Evolutionary conservation across 2,888 invertebrate species (phyloP).

Genomic region (Eumerus sabulonum): DNA sequence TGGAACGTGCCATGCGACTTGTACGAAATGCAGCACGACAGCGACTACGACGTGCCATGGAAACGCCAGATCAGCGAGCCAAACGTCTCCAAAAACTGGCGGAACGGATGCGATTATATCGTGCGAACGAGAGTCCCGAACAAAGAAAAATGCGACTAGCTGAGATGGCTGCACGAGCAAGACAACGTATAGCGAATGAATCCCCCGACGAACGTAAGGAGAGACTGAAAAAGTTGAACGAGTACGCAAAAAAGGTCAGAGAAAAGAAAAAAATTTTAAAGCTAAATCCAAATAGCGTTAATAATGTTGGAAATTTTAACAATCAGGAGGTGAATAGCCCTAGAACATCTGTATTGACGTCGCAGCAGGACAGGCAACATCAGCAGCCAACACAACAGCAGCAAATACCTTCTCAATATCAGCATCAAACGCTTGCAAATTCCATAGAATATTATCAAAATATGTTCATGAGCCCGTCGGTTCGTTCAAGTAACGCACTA

Average conservation of each 20-base stretch:
- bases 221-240: conserved; percentile 78
- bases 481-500: conserved; percentile 71
- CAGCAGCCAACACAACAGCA: conserved; percentile 70
- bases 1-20: conserved; percentile 78
- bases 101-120: conserved; percentile 78
- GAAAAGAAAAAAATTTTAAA: conserved; percentile 78
- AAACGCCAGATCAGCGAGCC: conserved; percentile 77
- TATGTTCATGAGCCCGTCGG: conserved; percentile 77
- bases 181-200: conserved; percentile 78
- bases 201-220: conserved; percentile 77
- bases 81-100: conserved; percentile 77
- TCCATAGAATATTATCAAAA: conserved; percentile 78
- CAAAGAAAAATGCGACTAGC: conserved; percentile 77
- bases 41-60: conserved; percentile 78
- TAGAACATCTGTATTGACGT: conserved; percentile 58
- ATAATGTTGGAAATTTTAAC: conserved; percentile 69
- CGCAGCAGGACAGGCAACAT: conserved; percentile 70
- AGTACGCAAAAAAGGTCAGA: conserved; percentile 79
- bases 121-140: conserved; percentile 77
- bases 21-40: conserved; percentile 78
- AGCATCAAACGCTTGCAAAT: conserved; percentile 70
- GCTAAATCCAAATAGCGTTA: conserved; percentile 72
- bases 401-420: conserved; percentile 68
- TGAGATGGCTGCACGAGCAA: conserved; percentile 78
- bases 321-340: conserved; percentile 62